Percentiles rank a stretch among this genome's conserved stretches.
phyloP scores from a whole-genome alignment of 2,797 vertebrate genomes.

The Enteromius mattozi region DNA sequence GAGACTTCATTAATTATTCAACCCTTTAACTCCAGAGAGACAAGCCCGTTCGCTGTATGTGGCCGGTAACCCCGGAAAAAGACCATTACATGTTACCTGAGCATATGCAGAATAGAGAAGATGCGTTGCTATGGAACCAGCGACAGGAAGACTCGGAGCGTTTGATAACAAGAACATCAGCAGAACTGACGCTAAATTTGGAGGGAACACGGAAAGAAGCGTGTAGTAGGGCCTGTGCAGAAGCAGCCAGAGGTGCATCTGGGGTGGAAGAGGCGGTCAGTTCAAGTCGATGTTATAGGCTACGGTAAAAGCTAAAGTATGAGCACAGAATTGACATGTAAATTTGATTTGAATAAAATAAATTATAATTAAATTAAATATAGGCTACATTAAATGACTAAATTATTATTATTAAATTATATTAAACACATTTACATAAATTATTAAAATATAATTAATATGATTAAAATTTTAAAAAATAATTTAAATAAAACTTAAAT shows the following conservation, averaged over 20 bases:
- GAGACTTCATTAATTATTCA: conserved; percentile 78
- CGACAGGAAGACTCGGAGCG: background rate
- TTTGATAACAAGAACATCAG: background rate
- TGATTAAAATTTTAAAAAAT: background rate
- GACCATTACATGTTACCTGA: conserved; percentile 34
- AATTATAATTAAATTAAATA: background rate
- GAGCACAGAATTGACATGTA: background rate
- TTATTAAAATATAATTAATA: background rate
- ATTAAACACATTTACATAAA: background rate
- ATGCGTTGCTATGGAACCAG: conserved; percentile 24
- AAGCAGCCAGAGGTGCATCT: background rate
- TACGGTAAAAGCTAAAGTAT: background rate
- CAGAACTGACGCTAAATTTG: background rate
- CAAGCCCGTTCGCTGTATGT: conserved; percentile 16
- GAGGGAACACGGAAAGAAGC: background rate
- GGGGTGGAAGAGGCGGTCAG: background rate
- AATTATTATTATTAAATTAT: background rate
- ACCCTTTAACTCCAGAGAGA: conserved; percentile 37
- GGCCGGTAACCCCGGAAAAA: conserved; percentile 36
- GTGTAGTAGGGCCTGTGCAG: background rate
- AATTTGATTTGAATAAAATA: background rate
- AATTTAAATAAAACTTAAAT: background rate
- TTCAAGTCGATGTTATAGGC: background rate
- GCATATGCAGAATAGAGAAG: conserved; percentile 13
- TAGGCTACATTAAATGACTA: background rate